Evolutionary conservation across 2,888 invertebrate species (phyloP), one percentile per base, ranked within the genome.

Genomic region (Nysson spinosus): DNA sequence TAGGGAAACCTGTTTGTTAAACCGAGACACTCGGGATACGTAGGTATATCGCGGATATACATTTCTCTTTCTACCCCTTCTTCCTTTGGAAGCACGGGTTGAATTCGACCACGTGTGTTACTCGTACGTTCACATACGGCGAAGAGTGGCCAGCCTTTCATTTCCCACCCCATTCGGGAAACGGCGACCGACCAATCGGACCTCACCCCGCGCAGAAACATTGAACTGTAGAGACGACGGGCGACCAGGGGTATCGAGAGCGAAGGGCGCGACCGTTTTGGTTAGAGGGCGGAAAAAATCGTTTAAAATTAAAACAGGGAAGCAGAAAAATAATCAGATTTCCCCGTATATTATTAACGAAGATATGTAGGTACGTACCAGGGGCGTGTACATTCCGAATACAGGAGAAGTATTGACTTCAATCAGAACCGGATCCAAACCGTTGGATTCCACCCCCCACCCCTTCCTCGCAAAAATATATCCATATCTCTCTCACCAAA

Each of bases 251-350:
- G 44, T 14, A 42, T 16, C 17, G 26, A 39, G 37, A 39, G 51
- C 35, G 44, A 68, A 47, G 55, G 56, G 57, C 43, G 58, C 50
- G 58, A 54, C 54, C 19, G 43, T 44, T 58, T 32, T 26, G 39
- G 43, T 40, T 30, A 40, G 47, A 42, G 52, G 46, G 54, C n/a
- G 68, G 65, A 75, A 77, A 79, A 78, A 81, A 80, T 79, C 77
- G 79, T 79, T 81, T 75, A 75, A 82, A 85, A 85, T 85, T 83
- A 85, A 86, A 85, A 83, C 80, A 77, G 79, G 69, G 79, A 77
- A 78, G 81, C 78, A 83, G 82, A 84, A 84, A 85, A 85, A 85
- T 85, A 85, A 85, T 85, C 84, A 84, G 85, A 84, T 85, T 84
- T 83, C 78, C 81, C 77, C 81, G 81, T 85, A 83, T 83, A 85